phyloP scores from a whole-genome alignment of 2,888 invertebrate species.

The Venustoraphidia nigricollis region DNA sequence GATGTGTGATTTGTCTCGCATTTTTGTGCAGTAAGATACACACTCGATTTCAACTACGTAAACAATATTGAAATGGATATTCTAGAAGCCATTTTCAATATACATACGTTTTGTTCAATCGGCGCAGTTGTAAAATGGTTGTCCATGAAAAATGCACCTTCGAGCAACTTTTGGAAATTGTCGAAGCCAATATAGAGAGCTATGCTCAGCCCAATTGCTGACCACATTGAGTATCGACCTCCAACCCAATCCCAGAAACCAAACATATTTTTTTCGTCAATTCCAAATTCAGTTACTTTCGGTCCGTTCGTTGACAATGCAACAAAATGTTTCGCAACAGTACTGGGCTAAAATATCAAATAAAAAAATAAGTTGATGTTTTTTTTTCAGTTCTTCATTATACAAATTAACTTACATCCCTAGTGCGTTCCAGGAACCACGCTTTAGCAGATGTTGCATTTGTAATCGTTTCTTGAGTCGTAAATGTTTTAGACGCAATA shows the following conservation, averaged over 20 bases:
- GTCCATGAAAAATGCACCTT: conserved; percentile 89
- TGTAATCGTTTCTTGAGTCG: conserved; percentile 97
- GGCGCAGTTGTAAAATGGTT: conserved; percentile 80
- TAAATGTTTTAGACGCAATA: conserved; percentile 98
- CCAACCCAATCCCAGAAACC: conserved; percentile 99
- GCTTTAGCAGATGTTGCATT: conserved; percentile 95
- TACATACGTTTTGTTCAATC: conserved; percentile 70
- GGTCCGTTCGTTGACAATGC: conserved; percentile 90
- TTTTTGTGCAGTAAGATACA: too few relatives aligned
- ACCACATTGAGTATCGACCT: conserved; percentile 95
- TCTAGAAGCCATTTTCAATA: too few relatives aligned
- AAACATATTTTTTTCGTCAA: conserved; percentile 95
- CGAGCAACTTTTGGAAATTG: conserved; percentile 81
- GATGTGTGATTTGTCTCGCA: too few relatives aligned
- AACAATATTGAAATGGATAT: neutral
- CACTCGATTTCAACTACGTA: too few relatives aligned
- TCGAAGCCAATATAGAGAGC: conserved; percentile 85
- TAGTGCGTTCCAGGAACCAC: conserved; percentile 80
- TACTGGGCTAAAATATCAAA: conserved; percentile 38
- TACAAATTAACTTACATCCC: conserved; percentile 49
- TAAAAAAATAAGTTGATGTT: neutral
- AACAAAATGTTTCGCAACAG: conserved; percentile 95
- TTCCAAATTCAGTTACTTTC: conserved; percentile 95
- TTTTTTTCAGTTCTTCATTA: neutral
- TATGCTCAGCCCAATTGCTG: conserved; percentile 96